These are phyloP conservation scores for Calameuta pallipes DNA, from an alignment of 2,888 invertebrate species.

Conservation along the genomic window DNA sequence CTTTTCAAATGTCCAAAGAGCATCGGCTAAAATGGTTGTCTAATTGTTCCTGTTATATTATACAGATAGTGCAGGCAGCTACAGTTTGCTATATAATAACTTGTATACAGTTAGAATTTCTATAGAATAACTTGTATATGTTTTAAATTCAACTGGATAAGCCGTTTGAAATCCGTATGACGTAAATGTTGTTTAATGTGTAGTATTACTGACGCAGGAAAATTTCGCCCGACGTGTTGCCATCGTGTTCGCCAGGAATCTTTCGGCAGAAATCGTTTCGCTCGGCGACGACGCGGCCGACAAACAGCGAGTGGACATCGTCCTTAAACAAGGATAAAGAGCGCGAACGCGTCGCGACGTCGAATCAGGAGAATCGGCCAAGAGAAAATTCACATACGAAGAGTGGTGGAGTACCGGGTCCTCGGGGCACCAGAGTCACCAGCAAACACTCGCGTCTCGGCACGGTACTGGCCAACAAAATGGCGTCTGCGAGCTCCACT, in stretches of 20 bases:
- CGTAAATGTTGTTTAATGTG: not conserved
- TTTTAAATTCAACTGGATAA: not conserved
- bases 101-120: not conserved
- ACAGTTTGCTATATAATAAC: not conserved
- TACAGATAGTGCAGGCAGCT: not conserved
- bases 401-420: constrained; percentile 28
- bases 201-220: constrained; percentile 64
- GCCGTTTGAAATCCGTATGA: not conserved
- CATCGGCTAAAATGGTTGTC: not conserved
- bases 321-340: constrained; percentile 37
- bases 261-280: constrained; percentile 70
- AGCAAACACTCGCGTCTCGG: constrained; percentile 69
- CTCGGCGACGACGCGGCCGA: constrained; percentile 61
- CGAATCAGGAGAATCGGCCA: constrained; percentile 18
- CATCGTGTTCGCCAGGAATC: constrained; percentile 72
- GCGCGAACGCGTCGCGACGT: constrained; percentile 23
- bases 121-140: not conserved
- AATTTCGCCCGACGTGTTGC: constrained; percentile 72
- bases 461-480: constrained; percentile 72
- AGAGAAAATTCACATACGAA: constrained; percentile 21
- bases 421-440: constrained; percentile 58
- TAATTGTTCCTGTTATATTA: not conserved
- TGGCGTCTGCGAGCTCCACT: constrained; percentile 71
- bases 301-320: constrained; percentile 12
- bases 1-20: not conserved